These are phyloP conservation scores for Scaptomyza cyrtandrae DNA, from an alignment of 2,888 invertebrate species.

Conservation along the genomic window DNA sequence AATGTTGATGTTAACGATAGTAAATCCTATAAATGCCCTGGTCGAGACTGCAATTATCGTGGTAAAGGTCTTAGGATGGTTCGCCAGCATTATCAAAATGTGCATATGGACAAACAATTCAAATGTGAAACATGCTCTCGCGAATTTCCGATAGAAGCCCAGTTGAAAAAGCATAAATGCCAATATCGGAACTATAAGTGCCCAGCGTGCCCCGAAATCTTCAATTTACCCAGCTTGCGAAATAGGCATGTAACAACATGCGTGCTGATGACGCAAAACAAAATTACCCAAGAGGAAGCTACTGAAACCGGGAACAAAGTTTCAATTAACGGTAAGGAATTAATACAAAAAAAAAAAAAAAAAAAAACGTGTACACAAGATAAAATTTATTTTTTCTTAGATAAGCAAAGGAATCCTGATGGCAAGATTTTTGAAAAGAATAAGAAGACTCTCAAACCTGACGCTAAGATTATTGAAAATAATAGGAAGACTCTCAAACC, in stretches of 20 bases:
- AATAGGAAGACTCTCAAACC: not conserved
- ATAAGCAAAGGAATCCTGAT: not conserved
- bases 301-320: too few relatives aligned
- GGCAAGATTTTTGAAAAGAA: not conserved
- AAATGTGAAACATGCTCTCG: conserved; percentile 21
- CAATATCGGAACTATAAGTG: conserved; percentile 1
- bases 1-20: not conserved
- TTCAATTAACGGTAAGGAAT: not conserved
- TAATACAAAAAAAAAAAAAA: not conserved
- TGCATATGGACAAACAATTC: conserved; percentile 31
- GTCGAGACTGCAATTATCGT: not conserved
- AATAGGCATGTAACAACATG: conserved; percentile 25
- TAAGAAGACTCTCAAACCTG: not conserved
- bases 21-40: conserved; percentile 32
- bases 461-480: not conserved
- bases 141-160: not conserved
- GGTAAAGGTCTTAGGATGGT: not conserved
- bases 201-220: conserved; percentile 1
- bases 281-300: not conserved
- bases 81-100: conserved; percentile 39
- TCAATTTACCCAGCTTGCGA: not conserved
- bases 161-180: conserved; percentile 26
- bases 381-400: not conserved
- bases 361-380: not conserved
- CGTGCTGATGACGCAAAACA: not conserved